A percentile compares a stretch with the other conserved stretches of the same genome.
phyloP scores from a whole-genome alignment of 2,888 invertebrate genomes.

The Dioctria rufipes region DNA sequence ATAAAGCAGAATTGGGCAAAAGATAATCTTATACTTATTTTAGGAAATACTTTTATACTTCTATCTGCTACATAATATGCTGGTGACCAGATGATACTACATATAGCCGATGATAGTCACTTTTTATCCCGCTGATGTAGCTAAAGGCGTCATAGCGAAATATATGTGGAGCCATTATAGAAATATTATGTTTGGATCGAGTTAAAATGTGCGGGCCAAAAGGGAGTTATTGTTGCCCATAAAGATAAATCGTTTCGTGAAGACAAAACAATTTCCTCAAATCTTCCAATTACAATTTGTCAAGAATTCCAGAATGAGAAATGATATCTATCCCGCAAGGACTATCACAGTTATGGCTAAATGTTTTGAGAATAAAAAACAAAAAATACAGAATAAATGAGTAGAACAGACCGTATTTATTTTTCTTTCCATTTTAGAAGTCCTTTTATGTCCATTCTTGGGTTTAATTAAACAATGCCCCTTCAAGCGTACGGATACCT shows the following conservation, averaged over 20 bases:
- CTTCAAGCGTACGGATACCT: slow-evolving; percentile 1
- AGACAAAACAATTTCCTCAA: slow-evolving; percentile 48
- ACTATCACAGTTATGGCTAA: neutral
- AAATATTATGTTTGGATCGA: slow-evolving; percentile 46
- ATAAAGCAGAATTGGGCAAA: slow-evolving; percentile 51
- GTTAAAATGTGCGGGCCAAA: slow-evolving; percentile 30
- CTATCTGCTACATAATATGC: slow-evolving; percentile 24
- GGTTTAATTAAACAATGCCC: neutral
- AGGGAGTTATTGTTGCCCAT: slow-evolving; percentile 47
- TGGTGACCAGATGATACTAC: slow-evolving; percentile 44
- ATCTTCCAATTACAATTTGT: slow-evolving; percentile 52
- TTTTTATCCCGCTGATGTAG: too few species aligned
- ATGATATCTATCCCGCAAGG: neutral
- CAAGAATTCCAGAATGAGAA: neutral
- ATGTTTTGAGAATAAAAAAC: too few species aligned
- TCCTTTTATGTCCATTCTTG: too few species aligned
- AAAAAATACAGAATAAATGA: too few species aligned
- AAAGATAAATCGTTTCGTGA: slow-evolving; percentile 36
- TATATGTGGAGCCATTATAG: slow-evolving; percentile 2
- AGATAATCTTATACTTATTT: slow-evolving; percentile 50
- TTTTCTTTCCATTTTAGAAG: too few species aligned
- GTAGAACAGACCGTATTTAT: too few species aligned
- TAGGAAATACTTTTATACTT: neutral
- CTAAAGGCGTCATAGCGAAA: neutral
- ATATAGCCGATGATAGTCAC: slow-evolving; percentile 39